A percentile compares a stretch with the other conserved stretches of the same genome.
Evolutionary conservation across 2,888 invertebrate species (phyloP).

Genomic region (Ptycholaimellus sp.): DNA sequence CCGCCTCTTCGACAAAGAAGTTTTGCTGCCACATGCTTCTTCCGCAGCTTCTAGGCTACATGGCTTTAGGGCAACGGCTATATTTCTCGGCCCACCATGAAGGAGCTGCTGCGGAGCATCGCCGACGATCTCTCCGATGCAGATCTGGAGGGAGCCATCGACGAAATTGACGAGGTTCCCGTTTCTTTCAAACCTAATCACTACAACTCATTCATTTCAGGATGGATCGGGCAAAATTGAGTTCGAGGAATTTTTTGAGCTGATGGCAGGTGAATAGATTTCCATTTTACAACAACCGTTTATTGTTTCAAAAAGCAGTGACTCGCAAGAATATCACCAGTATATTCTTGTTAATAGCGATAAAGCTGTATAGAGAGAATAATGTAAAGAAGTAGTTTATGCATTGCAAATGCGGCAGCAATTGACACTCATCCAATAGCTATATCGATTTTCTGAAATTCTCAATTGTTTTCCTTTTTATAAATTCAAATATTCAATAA

Average conservation of each 20-base stretch:
- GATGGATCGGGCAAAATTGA: too few relatives aligned
- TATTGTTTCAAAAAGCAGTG: too few relatives aligned
- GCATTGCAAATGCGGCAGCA: too few relatives aligned
- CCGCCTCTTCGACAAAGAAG: conserved; percentile 85
- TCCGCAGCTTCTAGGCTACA: not conserved
- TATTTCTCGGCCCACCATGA: conserved; percentile 22
- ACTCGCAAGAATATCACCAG: too few relatives aligned
- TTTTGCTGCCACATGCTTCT: conserved; percentile 1
- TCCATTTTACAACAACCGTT: too few relatives aligned
- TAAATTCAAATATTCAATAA: too few relatives aligned
- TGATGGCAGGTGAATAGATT: conserved; percentile 24
- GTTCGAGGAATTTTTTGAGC: conserved; percentile 24
- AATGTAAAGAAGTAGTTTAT: too few relatives aligned
- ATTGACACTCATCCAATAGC: too few relatives aligned
- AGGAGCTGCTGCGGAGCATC: conserved; percentile 22
- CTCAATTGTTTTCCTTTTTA: too few relatives aligned
- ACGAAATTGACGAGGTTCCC: conserved; percentile 20
- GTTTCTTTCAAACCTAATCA: not conserved
- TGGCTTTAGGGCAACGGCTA: conserved; percentile 31
- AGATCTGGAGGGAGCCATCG: conserved; percentile 21
- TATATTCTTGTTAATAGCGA: too few relatives aligned
- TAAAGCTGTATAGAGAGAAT: too few relatives aligned
- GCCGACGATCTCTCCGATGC: conserved; percentile 21
- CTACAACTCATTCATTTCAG: conserved; percentile 9
- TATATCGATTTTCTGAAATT: too few relatives aligned